Evolutionary conservation across 2,797 vertebrate genomes (phyloP).

Genomic region (Aplochiton taeniatus): DNA sequence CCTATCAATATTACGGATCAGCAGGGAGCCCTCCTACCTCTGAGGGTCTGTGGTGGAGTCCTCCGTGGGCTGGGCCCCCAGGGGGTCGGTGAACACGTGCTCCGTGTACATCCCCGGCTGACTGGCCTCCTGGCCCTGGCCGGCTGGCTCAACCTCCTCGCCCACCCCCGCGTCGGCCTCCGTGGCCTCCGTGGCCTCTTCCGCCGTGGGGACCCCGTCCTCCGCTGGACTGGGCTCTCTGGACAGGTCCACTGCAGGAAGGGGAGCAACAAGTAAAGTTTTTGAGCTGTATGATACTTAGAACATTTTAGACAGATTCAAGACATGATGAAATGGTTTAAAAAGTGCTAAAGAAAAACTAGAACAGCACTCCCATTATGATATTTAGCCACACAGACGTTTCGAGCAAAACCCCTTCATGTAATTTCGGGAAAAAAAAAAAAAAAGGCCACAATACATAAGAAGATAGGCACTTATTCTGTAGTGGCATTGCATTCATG

Average conservation of each 20-base stretch:
- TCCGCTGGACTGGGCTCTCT: slow-evolving; percentile 77
- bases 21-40: slow-evolving; percentile 53
- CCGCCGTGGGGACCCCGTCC: slow-evolving; percentile 78
- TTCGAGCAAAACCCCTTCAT: no score
- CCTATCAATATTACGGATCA: not conserved
- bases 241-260: slow-evolving; percentile 64
- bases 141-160: slow-evolving; percentile 78
- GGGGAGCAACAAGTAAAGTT: not conserved
- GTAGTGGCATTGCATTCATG: no score
- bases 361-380: not conserved
- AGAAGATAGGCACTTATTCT: no score
- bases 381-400: no score
- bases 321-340: not conserved
- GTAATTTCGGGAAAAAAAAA: no score
- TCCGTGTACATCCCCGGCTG: slow-evolving; percentile 95
- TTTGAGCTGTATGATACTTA: no score
- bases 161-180: slow-evolving; percentile 88
- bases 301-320: not conserved
- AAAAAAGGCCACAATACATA: no score
- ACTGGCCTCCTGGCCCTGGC: slow-evolving; percentile 72
- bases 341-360: not conserved
- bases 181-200: slow-evolving; percentile 87
- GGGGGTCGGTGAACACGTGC: slow-evolving; percentile 96
- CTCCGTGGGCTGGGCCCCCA: slow-evolving; percentile 85
- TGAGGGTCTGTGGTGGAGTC: slow-evolving; percentile 68